Evolutionary conservation across 2,888 invertebrate species (phyloP).

Genomic region (Diaprepes abbreviatus): DNA sequence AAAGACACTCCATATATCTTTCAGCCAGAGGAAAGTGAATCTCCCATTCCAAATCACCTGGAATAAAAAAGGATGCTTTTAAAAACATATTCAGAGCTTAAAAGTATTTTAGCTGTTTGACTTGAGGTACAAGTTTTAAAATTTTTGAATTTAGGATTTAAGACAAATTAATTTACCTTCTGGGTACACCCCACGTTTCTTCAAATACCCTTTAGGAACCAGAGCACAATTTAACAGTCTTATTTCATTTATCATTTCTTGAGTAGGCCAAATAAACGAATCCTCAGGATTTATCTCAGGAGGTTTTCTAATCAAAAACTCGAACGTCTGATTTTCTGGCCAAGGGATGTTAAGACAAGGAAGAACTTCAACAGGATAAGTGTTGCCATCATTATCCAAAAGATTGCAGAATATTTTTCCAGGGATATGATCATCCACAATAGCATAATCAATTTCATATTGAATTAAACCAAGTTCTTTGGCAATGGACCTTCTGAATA

Average conservation of each 20-base stretch:
- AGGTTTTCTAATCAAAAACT: conserved; percentile 75
- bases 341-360: conserved; percentile 80
- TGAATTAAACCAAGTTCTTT: conserved; percentile 71
- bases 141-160: too few relatives aligned
- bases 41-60: conserved; percentile 80
- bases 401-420: conserved; percentile 75
- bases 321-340: conserved; percentile 79
- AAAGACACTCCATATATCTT: conserved; percentile 78
- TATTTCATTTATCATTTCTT: conserved; percentile 76
- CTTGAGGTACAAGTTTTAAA: too few relatives aligned
- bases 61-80: too few relatives aligned
- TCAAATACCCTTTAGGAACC: conserved; percentile 78
- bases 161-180: conserved; percentile 69
- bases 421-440: conserved; percentile 70
- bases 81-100: too few relatives aligned
- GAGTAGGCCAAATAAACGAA: conserved; percentile 76
- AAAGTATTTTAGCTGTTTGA: too few relatives aligned
- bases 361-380: conserved; percentile 75
- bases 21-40: conserved; percentile 84
- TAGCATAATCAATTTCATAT: conserved; percentile 70
- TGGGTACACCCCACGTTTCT: conserved; percentile 69
- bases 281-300: conserved; percentile 68
- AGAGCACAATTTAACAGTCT: conserved; percentile 78
- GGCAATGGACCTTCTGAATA: conserved; percentile 75
- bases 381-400: conserved; percentile 61